Base-by-base conservation (phyloP, 1,140 invertebrate genomes). In the Tetragonula clypearis region DNA sequence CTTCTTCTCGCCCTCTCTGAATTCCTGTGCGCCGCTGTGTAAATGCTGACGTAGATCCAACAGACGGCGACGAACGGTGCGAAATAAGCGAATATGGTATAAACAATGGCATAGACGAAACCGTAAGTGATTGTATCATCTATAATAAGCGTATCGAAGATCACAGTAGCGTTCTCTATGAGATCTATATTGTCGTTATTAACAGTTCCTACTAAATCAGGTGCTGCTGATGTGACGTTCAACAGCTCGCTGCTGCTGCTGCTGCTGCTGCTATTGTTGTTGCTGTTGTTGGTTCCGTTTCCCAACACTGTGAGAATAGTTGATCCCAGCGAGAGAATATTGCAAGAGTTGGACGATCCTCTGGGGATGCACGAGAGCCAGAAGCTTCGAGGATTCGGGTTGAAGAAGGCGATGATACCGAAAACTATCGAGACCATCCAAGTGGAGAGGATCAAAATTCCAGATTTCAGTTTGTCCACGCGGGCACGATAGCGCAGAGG, bases 401-500 rank as follows among this genome's bases (percentile, higher is more conserved):
- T 84, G 94, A 96, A 23, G 92, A 93, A 95, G 0, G 94, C 96
- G 15, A 96, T 76, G 0, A 96, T 88, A 0, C 95, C 96, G 58
- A 97, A 96, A 0, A 95, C 79, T 2, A 95, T 93, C 1, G 97
- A 96, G 1, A 96, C 93, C 14, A 96, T 87, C 98, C 98, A 97
- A 17, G 96, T 95, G 21, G 95, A 93, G 15, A 96, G 94, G 78
- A 98, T 97, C 19, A 98, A 95, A 0, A 97, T 93, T 3, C 96
- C 96, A 0, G 97, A 97, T 69, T 97, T 96, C 17, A 96, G 94
- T 89, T 97, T 96, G 89, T 98, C 96, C 82, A 98, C 96, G 56
- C 97, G 96, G 23, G 96, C 96, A 86, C 97, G 97, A 93, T 98
- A 98, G n/a, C 97, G 96, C 41, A 98, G 95, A 0, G 98, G 98